A percentile compares a stretch with the other conserved stretches of the same genome.
Conservation (phyloP, 2,888 invertebrate species). For the Lepidonotus clava region DNA sequence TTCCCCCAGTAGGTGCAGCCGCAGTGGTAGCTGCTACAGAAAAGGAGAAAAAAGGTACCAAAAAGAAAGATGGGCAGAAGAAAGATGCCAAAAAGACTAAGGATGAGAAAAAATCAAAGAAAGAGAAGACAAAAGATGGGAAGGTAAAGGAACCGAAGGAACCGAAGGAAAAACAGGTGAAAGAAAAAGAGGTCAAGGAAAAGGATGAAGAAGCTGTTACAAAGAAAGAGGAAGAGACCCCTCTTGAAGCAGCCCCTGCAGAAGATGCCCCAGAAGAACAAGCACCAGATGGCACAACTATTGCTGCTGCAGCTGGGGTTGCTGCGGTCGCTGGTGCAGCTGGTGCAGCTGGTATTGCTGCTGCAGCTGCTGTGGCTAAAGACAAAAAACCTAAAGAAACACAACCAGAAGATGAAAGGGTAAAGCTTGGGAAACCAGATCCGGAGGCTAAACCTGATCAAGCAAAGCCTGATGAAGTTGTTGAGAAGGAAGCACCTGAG, state of each 20-base stretch:
- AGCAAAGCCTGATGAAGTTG: neutral
- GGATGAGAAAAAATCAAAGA: conserved; percentile 9
- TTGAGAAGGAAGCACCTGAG: neutral
- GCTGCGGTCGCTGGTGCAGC: neutral
- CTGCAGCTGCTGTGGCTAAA: neutral
- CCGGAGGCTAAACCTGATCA: conserved; percentile 11
- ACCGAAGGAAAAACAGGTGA: neutral
- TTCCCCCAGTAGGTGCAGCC: neutral
- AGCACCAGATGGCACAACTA: neutral
- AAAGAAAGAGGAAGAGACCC: neutral
- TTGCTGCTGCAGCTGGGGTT: neutral
- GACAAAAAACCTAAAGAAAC: conserved; percentile 1
- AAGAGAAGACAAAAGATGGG: neutral
- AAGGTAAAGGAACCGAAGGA: neutral
- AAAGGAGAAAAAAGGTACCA: neutral
- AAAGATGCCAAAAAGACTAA: conserved; percentile 3
- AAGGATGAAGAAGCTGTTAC: neutral
- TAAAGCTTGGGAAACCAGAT: neutral
- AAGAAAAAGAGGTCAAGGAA: neutral
- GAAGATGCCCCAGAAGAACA: neutral
- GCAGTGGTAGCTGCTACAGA: neutral
- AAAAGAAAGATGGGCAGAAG: neutral
- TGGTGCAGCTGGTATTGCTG: neutral
- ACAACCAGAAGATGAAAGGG: conserved; percentile 11
- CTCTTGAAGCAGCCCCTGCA: neutral